Conservation (phyloP, 2,888 invertebrate species). For the Drosophila nr. perissopoda region DNA sequence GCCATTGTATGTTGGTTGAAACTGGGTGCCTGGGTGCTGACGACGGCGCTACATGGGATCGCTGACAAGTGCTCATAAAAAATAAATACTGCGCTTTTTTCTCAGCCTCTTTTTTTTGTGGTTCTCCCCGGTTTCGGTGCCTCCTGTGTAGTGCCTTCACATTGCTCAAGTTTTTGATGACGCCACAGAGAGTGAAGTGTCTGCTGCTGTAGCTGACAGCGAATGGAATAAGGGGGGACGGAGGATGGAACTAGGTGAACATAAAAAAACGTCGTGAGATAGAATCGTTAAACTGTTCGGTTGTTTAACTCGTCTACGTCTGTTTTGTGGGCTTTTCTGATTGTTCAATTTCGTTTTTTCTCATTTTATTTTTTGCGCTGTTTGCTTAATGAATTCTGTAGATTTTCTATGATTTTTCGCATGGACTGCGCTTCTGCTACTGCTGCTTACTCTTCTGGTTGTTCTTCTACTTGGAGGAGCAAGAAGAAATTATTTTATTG, state of each 20-base stretch:
- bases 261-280: slow-evolving; percentile 67
- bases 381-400: slow-evolving; percentile 67
- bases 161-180: slow-evolving; percentile 58
- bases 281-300: slow-evolving; percentile 61
- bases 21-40: slow-evolving; percentile 26
- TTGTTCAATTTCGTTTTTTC: slow-evolving; percentile 23
- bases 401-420: slow-evolving; percentile 49
- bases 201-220: slow-evolving; percentile 8
- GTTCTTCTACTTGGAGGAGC: slow-evolving; percentile 23
- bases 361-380: slow-evolving; percentile 19
- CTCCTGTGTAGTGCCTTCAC: slow-evolving; percentile 23
- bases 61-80: slow-evolving; percentile 77
- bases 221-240: background rate
- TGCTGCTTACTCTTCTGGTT: slow-evolving; percentile 1
- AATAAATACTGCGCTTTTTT: slow-evolving; percentile 65
- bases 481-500: slow-evolving; percentile 75
- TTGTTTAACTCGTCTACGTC: slow-evolving; percentile 31
- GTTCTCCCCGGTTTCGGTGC: slow-evolving; percentile 3
- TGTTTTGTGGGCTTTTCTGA: slow-evolving; percentile 14
- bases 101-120: slow-evolving; percentile 30
- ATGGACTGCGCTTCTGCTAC: slow-evolving; percentile 29
- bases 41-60: slow-evolving; percentile 66
- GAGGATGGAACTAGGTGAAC: slow-evolving; percentile 18
- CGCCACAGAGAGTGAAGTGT: slow-evolving; percentile 38
- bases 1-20: slow-evolving; percentile 41